phyloP scores from a whole-genome alignment of 2,797 vertebrate genomes.

The Geotrypetes seraphini region DNA sequence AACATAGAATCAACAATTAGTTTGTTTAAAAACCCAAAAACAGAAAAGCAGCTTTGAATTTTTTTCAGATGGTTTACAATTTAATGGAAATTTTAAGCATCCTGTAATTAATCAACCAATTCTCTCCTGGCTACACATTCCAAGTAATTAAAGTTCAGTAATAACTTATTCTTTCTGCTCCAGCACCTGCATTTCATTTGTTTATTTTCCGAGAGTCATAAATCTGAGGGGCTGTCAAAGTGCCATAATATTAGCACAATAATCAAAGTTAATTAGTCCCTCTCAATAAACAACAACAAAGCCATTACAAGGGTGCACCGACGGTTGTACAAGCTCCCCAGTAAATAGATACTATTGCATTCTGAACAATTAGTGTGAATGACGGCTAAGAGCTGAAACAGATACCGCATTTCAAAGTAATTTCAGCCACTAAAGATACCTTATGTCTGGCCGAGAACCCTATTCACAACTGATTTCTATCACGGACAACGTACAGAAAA shows the following conservation, averaged over 20 bases:
- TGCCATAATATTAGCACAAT: slow-evolving; percentile 95
- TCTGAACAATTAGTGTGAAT: slow-evolving; percentile 33
- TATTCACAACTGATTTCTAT: no score
- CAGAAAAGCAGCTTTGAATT: no score
- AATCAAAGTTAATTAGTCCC: slow-evolving; percentile 98
- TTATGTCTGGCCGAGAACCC: no score
- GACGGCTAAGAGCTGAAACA: slow-evolving; percentile 24
- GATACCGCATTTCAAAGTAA: slow-evolving; percentile 8
- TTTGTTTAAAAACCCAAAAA: no score
- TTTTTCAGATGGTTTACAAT: no score
- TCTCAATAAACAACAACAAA: slow-evolving; percentile 68
- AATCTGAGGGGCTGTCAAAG: slow-evolving; percentile 92
- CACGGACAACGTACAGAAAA: no score
- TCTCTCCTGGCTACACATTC: slow-evolving; percentile 70
- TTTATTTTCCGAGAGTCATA: slow-evolving; percentile 94
- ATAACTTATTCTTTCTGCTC: slow-evolving; percentile 98
- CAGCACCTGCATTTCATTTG: slow-evolving; percentile 97
- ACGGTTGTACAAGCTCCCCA: slow-evolving; percentile 41
- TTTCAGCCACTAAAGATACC: slow-evolving; percentile 22
- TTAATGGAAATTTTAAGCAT: slow-evolving; percentile 64
- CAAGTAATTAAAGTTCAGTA: slow-evolving; percentile 91
- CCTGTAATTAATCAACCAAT: slow-evolving; percentile 74
- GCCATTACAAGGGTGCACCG: slow-evolving; percentile 50
- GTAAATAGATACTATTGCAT: slow-evolving; percentile 31
- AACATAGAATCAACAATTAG: no score